A percentile compares a stretch with the other conserved stretches of the same genome.
Evolutionary conservation across 2,888 invertebrate species (phyloP).

Genomic region (Parthenolecanium corni): DNA sequence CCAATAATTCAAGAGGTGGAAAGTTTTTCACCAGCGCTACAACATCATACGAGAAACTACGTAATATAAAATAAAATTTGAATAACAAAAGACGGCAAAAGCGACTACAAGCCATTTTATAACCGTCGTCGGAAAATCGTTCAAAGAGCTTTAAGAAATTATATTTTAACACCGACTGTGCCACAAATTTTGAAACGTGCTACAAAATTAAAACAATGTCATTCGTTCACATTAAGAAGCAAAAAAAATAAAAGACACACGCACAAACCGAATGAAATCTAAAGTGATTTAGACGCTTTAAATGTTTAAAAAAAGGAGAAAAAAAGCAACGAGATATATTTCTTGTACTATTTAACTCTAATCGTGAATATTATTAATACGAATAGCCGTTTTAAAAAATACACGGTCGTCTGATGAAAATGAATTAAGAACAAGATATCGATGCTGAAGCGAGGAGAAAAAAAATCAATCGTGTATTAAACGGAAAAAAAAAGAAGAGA

Average conservation of each 20-base stretch:
- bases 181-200: not conserved
- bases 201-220: not conserved
- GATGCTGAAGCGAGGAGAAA: not conserved
- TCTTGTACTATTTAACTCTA: constrained; percentile 22
- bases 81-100: too few species aligned
- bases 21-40: too few species aligned
- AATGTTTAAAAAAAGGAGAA: not conserved
- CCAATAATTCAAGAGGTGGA: too few species aligned
- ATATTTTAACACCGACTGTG: not conserved
- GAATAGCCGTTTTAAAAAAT: constrained; percentile 20
- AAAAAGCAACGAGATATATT: constrained; percentile 19
- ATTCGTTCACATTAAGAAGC: not conserved
- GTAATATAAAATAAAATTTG: too few species aligned
- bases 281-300: constrained; percentile 6
- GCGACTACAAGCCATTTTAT: too few species aligned
- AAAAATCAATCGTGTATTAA: not conserved
- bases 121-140: not conserved
- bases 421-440: constrained; percentile 24
- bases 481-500: not conserved
- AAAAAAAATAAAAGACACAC: constrained; percentile 5
- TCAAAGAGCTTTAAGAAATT: not conserved
- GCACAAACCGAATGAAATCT: constrained; percentile 1
- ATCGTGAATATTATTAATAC: constrained; percentile 26
- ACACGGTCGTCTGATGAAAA: constrained; percentile 21
- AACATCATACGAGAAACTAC: too few species aligned